phyloP scores from a whole-genome alignment of 2,113 vertebrate genomes.

The Zosterops borbonicus region DNA sequence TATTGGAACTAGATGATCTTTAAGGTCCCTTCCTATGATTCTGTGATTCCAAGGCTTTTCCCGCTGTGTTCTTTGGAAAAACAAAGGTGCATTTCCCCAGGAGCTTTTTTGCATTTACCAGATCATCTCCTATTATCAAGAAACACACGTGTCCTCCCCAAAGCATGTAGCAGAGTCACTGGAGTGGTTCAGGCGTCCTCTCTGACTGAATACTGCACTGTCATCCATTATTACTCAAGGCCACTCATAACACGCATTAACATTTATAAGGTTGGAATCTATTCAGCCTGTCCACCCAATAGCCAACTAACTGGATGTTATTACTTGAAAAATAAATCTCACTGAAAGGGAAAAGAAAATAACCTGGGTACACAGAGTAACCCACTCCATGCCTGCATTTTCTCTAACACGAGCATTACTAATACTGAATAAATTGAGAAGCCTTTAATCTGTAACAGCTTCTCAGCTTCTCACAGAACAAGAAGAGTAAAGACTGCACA shows the following conservation, averaged over 20 bases:
- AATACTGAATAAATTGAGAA: neutral
- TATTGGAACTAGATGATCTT: neutral
- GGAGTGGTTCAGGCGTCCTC: neutral
- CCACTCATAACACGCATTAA: neutral
- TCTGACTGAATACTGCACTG: neutral
- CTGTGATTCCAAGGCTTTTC: neutral
- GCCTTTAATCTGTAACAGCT: neutral
- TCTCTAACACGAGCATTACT: neutral
- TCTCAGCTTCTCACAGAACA: neutral
- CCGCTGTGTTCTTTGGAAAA: neutral
- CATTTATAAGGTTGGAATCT: slow-evolving; percentile 12
- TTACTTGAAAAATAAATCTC: neutral
- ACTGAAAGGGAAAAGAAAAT: neutral
- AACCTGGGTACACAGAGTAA: neutral
- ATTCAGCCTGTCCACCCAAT: slow-evolving; percentile 27
- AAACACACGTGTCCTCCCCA: neutral
- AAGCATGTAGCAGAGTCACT: neutral
- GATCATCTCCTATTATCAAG: neutral
- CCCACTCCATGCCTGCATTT: neutral
- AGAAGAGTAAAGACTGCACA: neutral
- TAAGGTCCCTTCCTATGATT: neutral
- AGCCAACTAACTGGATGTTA: slow-evolving; percentile 22
- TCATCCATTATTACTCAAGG: slow-evolving; percentile 26
- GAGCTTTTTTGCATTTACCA: neutral
- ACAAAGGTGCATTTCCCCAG: neutral